A percentile compares a stretch with the other conserved stretches of the same genome.
Conservation (phyloP, 2,113 vertebrate species). For the Hystrix cristata region DNA sequence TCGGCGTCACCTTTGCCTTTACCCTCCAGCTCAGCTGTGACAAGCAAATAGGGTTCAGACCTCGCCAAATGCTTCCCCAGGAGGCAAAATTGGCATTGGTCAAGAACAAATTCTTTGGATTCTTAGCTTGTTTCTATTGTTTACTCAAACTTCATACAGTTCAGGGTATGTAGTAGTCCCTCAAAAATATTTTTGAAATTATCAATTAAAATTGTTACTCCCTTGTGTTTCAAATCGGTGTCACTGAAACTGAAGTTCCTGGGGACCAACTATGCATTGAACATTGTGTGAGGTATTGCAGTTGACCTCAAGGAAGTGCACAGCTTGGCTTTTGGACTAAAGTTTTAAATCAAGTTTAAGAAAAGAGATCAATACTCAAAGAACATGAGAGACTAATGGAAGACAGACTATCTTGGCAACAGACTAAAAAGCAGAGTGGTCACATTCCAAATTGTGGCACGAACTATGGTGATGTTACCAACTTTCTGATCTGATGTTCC, state of each 20-base stretch:
- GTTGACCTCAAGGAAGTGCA: neutral
- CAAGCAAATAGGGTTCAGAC: neutral
- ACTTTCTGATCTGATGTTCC: constrained; percentile 64
- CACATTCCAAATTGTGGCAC: constrained; percentile 38
- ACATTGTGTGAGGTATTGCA: neutral
- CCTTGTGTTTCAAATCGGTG: neutral
- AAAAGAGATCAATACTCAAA: constrained; percentile 35
- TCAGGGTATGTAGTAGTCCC: neutral
- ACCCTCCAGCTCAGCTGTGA: neutral
- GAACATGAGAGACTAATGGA: neutral
- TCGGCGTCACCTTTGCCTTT: neutral
- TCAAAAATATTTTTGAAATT: neutral
- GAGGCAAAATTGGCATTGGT: neutral
- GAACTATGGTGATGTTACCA: constrained; percentile 27
- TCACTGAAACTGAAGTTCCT: neutral
- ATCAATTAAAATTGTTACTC: neutral
- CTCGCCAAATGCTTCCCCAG: neutral
- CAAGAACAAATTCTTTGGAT: neutral
- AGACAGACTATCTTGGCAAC: constrained; percentile 57
- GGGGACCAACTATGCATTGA: neutral
- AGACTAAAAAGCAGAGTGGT: constrained; percentile 36
- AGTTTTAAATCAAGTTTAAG: constrained; percentile 67
- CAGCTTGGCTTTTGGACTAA: constrained; percentile 41
- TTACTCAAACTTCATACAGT: neutral
- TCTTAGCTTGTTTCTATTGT: neutral